A percentile compares a stretch with the other conserved stretches of the same genome.
Evolutionary conservation across 1,140 invertebrate species (phyloP).

Genomic region (Whitmania pigra): DNA sequence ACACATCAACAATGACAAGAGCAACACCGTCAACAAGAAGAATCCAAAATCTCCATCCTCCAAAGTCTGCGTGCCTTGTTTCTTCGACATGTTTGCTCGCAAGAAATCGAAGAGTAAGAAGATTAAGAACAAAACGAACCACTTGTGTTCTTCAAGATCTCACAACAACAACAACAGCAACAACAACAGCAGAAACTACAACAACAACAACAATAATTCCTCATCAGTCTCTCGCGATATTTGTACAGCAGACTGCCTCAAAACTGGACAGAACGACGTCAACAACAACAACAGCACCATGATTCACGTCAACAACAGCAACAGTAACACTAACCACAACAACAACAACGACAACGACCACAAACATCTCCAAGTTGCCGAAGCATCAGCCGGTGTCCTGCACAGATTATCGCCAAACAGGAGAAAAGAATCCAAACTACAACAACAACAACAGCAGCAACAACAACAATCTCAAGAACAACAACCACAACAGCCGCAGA

Average conservation of each 20-base stretch:
- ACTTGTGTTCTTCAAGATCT: not conserved
- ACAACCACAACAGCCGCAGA: not conserved
- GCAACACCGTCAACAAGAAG: not conserved
- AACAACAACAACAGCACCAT: constrained; percentile 11
- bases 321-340: not conserved
- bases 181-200: not conserved
- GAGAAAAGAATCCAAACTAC: not conserved
- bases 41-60: not conserved
- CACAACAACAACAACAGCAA: not conserved
- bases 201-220: not conserved
- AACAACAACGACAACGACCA: not conserved
- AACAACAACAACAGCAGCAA: constrained; percentile 3
- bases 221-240: not conserved
- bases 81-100: not conserved
- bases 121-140: not conserved
- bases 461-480: not conserved
- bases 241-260: not conserved
- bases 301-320: not conserved
- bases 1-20: not conserved
- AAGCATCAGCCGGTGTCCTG: not conserved
- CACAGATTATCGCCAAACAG: not conserved
- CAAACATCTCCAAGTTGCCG: not conserved
- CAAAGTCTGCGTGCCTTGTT: not conserved
- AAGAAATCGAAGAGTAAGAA: not conserved
- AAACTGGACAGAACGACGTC: not conserved